phyloP scores from a whole-genome alignment of 2,888 invertebrate species.

The Mellilla xanthometata region DNA sequence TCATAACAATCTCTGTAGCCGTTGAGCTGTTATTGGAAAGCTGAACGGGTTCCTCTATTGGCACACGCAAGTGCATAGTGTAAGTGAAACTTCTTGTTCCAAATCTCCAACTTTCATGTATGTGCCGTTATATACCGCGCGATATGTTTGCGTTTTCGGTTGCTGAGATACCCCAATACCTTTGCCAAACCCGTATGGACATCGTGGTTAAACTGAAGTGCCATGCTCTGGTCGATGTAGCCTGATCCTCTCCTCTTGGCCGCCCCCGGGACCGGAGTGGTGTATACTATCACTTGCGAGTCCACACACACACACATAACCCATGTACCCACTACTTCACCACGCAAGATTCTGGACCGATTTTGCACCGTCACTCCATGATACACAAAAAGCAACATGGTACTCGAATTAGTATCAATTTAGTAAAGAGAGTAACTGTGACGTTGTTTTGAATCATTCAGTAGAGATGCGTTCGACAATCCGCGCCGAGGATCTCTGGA shows the following conservation, averaged over 20 bases:
- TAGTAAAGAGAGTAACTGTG: slow-evolving; percentile 34
- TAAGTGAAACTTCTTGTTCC: slow-evolving; percentile 83
- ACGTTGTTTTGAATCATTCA: slow-evolving; percentile 5
- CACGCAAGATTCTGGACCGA: slow-evolving; percentile 77
- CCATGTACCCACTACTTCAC: slow-evolving; percentile 44
- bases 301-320: slow-evolving; percentile 57
- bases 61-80: slow-evolving; percentile 81
- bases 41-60: slow-evolving; percentile 75
- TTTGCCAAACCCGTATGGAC: slow-evolving; percentile 68
- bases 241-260: slow-evolving; percentile 61
- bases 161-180: slow-evolving; percentile 69
- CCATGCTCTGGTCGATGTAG: slow-evolving; percentile 80
- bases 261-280: slow-evolving; percentile 57
- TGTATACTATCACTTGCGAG: slow-evolving; percentile 64
- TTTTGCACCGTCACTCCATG: slow-evolving; percentile 85
- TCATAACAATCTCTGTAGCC: slow-evolving; percentile 62
- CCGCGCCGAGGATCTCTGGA: slow-evolving; percentile 66
- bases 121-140: slow-evolving; percentile 74
- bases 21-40: slow-evolving; percentile 70
- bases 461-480: slow-evolving; percentile 62
- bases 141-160: slow-evolving; percentile 78
- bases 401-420: slow-evolving; percentile 37
- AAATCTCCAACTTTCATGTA: slow-evolving; percentile 81
- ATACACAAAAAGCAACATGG: slow-evolving; percentile 53
- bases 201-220: slow-evolving; percentile 73